phyloP scores from a whole-genome alignment of 1,140 invertebrate genomes.

The Streblospio benedicti region DNA sequence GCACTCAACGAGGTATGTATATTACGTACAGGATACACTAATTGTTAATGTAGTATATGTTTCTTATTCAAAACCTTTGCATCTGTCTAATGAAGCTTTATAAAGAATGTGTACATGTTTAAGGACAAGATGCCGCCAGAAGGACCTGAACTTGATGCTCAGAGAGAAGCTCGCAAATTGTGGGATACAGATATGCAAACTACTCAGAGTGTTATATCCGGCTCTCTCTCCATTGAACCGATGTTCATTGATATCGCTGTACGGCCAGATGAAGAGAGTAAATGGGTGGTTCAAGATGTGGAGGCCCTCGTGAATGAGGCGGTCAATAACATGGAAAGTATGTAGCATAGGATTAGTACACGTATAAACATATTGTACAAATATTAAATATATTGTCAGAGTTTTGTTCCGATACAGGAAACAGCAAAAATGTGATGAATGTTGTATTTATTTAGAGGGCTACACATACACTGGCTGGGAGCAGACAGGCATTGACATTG shows the following conservation, averaged over 20 bases:
- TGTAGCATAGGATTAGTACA: slow-evolving; percentile 14
- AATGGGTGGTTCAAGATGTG: slow-evolving; percentile 9
- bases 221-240: slow-evolving; percentile 31
- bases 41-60: not conserved
- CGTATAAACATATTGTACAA: not conserved
- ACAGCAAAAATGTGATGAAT: not conserved
- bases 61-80: not conserved
- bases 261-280: not conserved
- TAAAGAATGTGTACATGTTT: not conserved
- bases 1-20: slow-evolving; percentile 1
- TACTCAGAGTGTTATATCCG: slow-evolving; percentile 30
- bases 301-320: slow-evolving; percentile 32
- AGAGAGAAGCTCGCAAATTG: slow-evolving; percentile 30
- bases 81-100: not conserved
- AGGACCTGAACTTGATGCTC: slow-evolving; percentile 37
- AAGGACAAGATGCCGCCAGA: slow-evolving; percentile 24
- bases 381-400: not conserved
- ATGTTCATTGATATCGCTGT: slow-evolving; percentile 27
- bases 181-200: slow-evolving; percentile 32
- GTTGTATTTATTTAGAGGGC: slow-evolving; percentile 24
- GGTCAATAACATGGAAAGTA: slow-evolving; percentile 35
- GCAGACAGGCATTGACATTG: slow-evolving; percentile 34
- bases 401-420: not conserved
- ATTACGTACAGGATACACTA: not conserved
- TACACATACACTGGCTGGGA: slow-evolving; percentile 36